These are phyloP conservation scores for Carterocephalus palaemon DNA, from an alignment of 2,888 invertebrate species.

Conservation along the genomic window DNA sequence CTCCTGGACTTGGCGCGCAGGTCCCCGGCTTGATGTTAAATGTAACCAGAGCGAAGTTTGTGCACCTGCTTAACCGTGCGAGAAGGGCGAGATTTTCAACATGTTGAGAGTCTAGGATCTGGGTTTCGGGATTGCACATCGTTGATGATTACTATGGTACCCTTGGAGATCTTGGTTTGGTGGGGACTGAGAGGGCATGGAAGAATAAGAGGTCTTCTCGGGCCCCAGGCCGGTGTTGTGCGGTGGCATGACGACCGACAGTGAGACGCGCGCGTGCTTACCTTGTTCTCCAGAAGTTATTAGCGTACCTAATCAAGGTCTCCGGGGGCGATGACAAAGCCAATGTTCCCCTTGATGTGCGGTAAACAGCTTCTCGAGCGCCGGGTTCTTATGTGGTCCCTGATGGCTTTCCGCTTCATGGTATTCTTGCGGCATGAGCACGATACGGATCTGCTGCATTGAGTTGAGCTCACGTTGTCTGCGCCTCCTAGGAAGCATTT, in stretches of 20 bases:
- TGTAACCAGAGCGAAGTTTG: constrained; percentile 97
- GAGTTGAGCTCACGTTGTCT: constrained; percentile 99
- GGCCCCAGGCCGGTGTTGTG: constrained; percentile 99
- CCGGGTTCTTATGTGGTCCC: constrained; percentile 96
- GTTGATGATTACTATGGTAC: constrained; percentile 99
- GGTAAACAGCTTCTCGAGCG: constrained; percentile 96
- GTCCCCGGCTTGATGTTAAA: constrained; percentile 98
- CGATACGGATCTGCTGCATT: constrained; percentile 99
- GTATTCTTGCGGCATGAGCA: constrained; percentile 99
- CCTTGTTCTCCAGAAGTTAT: constrained; percentile 96
- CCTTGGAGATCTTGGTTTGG: constrained; percentile 80
- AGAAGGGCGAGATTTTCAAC: constrained; percentile 99
- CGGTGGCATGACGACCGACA: constrained; percentile 97
- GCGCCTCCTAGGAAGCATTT: constrained; percentile 99
- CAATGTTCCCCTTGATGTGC: constrained; percentile 98
- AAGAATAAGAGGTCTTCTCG: constrained; percentile 99
- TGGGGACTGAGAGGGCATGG: constrained; percentile 99
- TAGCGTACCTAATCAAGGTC: constrained; percentile 92
- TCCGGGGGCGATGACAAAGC: constrained; percentile 98
- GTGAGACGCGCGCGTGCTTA: constrained; percentile 98
- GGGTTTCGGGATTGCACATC: constrained; percentile 94
- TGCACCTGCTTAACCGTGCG: constrained; percentile 97
- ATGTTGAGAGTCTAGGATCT: constrained; percentile 99
- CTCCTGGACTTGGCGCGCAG: constrained; percentile 90
- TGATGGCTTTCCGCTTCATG: constrained; percentile 99